Evolutionary conservation across 2,888 invertebrate genomes (phyloP).

Genomic region (Ophraella communa): DNA sequence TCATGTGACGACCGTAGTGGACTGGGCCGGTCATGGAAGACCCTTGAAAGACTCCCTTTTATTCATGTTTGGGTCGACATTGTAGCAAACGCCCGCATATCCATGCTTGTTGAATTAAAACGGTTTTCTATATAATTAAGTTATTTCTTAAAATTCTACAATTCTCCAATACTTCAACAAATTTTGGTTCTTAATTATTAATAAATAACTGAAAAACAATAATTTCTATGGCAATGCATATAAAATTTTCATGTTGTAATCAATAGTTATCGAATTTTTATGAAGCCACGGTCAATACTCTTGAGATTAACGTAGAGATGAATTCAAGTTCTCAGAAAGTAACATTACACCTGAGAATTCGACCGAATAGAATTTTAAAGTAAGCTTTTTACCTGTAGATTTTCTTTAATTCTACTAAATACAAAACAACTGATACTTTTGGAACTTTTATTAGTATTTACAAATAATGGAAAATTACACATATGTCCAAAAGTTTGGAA

Average conservation of each 20-base stretch:
- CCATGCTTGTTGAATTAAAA: neutral
- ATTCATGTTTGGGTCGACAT: neutral
- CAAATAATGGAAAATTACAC: neutral
- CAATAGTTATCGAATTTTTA: neutral
- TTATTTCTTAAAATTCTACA: no score
- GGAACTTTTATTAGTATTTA: neutral
- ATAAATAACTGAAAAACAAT: no score
- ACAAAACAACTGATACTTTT: neutral
- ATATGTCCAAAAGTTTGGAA: no score
- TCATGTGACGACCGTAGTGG: neutral
- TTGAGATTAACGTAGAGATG: neutral
- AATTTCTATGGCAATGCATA: no score
- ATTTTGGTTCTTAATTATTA: no score
- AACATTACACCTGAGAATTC: constrained; percentile 2
- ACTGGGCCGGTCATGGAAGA: neutral
- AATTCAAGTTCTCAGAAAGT: neutral
- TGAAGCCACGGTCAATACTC: neutral
- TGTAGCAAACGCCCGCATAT: neutral
- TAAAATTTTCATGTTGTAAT: neutral
- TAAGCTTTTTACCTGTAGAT: neutral
- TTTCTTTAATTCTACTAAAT: neutral
- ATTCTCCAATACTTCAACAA: no score
- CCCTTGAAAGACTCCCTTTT: neutral
- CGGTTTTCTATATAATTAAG: neutral
- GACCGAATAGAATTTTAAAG: constrained; percentile 5